Evolutionary conservation across 2,888 invertebrate genomes (phyloP).

Genomic region (Lapara coniferarum): DNA sequence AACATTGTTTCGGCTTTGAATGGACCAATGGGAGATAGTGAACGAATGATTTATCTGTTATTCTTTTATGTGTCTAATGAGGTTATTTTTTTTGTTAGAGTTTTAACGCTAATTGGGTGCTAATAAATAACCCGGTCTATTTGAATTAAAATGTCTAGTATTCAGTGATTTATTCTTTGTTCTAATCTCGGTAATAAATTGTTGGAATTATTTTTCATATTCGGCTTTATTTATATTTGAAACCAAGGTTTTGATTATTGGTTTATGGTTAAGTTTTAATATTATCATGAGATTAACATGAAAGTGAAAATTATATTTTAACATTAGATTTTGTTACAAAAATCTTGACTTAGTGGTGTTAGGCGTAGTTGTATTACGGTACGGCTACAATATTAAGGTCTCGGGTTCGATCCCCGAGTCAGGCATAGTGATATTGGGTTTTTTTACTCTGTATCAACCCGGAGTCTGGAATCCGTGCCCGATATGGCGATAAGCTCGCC

Average conservation of each 20-base stretch:
- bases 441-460: no score
- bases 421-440: no score
- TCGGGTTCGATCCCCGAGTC: no score
- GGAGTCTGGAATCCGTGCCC: no score
- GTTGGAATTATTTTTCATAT: background rate
- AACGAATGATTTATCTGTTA: constrained; percentile 21
- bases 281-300: no score
- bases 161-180: constrained; percentile 10
- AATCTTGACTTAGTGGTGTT: no score
- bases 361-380: no score
- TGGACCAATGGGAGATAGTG: constrained; percentile 23
- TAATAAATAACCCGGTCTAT: constrained; percentile 21
- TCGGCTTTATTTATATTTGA: background rate
- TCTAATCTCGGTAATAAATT: constrained; percentile 10
- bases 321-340: no score
- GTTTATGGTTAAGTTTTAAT: background rate
- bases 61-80: constrained; percentile 20
- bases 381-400: no score
- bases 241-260: background rate
- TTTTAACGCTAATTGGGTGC: constrained; percentile 22
- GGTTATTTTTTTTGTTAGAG: constrained; percentile 1
- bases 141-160: constrained; percentile 10
- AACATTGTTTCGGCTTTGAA: constrained; percentile 65
- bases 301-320: no score
- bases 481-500: no score